Evolutionary conservation across 2,797 vertebrate species (phyloP).

Genomic region (Diceros bicornis): DNA sequence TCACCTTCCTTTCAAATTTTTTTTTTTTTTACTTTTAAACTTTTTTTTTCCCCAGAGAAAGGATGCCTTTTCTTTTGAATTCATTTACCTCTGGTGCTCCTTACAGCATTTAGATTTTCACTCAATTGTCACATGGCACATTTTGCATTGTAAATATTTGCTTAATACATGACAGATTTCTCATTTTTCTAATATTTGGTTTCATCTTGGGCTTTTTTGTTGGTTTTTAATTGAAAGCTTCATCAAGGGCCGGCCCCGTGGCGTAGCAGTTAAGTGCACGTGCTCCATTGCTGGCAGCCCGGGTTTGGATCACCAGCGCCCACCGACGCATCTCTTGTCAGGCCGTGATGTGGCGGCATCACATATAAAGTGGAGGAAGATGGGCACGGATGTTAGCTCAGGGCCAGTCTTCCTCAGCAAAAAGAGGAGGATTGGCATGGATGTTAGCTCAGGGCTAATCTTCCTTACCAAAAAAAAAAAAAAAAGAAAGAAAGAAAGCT

Average conservation of each 20-base stretch:
- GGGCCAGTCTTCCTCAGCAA: too few species aligned
- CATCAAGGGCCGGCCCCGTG: not conserved
- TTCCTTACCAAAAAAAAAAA: too few species aligned
- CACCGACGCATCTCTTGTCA: too few species aligned
- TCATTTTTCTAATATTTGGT: constrained; percentile 74
- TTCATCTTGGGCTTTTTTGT: constrained; percentile 66
- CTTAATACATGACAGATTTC: constrained; percentile 54
- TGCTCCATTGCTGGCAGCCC: too few species aligned
- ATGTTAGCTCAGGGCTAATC: too few species aligned
- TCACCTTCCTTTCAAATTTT: not conserved
- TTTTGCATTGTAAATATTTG: constrained; percentile 70
- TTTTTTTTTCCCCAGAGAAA: not conserved
- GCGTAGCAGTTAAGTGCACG: too few species aligned
- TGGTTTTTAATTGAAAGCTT: constrained; percentile 83
- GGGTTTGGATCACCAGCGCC: too few species aligned
- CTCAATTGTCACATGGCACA: not conserved
- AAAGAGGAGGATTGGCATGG: too few species aligned
- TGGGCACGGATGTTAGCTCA: too few species aligned
- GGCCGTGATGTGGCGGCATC: too few species aligned
- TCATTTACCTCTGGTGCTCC: constrained; percentile 13
- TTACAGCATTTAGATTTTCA: constrained; percentile 58
- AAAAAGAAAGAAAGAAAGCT: constrained; percentile 26
- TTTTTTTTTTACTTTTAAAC: not conserved
- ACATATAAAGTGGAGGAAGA: too few species aligned
- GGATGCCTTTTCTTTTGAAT: constrained; percentile 68